phyloP scores from a whole-genome alignment of 2,888 invertebrate genomes.

The Ormia ochracea region DNA sequence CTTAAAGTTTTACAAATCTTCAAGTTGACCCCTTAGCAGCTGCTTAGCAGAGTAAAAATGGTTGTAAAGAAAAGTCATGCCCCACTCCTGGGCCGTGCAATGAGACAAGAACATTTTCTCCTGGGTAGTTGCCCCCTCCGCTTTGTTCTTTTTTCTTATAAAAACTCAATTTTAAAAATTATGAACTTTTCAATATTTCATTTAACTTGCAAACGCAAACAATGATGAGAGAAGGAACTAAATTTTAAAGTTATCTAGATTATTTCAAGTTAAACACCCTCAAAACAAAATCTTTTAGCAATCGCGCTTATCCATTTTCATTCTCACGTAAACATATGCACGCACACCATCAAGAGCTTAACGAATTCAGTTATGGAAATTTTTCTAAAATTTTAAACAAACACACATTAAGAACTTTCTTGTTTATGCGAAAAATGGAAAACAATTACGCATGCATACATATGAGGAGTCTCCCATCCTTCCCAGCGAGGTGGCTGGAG shows the following conservation, averaged over 20 bases:
- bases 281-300: constrained; percentile 39
- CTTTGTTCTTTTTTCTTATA: background rate
- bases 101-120: too few relatives aligned
- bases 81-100: too few relatives aligned
- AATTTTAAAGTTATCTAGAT: constrained; percentile 51
- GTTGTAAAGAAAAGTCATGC: too few relatives aligned
- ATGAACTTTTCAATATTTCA: constrained; percentile 49
- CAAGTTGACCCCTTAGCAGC: too few relatives aligned
- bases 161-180: constrained; percentile 36
- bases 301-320: background rate
- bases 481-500: too few relatives aligned
- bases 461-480: too few relatives aligned
- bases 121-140: too few relatives aligned
- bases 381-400: constrained; percentile 18
- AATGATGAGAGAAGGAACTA: constrained; percentile 2
- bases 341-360: background rate
- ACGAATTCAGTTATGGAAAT: constrained; percentile 3
- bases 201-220: constrained; percentile 3
- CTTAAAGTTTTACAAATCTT: too few relatives aligned
- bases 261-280: constrained; percentile 49
- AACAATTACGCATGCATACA: background rate
- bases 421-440: constrained; percentile 7
- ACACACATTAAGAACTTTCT: constrained; percentile 43
- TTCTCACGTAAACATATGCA: background rate
- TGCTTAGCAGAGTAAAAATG: too few relatives aligned